A percentile compares a stretch with the other conserved stretches of the same genome.
Evolutionary conservation across 1,140 invertebrate genomes (phyloP).

Genomic region (Patella vulgata): DNA sequence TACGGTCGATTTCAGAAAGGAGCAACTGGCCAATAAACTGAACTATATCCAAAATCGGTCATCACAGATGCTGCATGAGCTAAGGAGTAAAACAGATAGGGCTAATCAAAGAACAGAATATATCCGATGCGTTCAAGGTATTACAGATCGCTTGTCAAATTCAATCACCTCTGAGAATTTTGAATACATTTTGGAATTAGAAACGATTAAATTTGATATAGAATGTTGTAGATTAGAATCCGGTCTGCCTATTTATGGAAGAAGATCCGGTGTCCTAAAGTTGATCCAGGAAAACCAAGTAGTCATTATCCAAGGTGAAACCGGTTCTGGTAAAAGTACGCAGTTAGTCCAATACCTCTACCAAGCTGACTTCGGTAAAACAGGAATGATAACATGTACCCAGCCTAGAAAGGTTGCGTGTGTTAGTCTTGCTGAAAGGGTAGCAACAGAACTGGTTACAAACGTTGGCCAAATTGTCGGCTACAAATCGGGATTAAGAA

Average conservation of each 20-base stretch:
- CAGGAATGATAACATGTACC: constrained; percentile 80
- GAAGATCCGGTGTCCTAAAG: constrained; percentile 46
- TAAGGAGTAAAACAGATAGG: too few species aligned
- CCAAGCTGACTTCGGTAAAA: constrained; percentile 66
- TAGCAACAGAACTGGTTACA: constrained; percentile 53
- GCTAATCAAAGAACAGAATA: too few species aligned
- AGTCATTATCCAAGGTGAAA: constrained; percentile 91
- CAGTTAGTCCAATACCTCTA: constrained; percentile 60
- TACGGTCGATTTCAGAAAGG: too few species aligned
- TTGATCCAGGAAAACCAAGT: constrained; percentile 49
- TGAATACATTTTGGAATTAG: constrained; percentile 14
- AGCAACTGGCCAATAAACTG: too few species aligned
- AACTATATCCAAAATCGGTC: too few species aligned
- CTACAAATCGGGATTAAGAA: constrained; percentile 76
- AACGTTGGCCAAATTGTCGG: constrained; percentile 56
- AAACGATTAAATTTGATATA: constrained; percentile 40
- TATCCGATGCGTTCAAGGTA: too few species aligned
- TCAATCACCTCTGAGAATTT: too few species aligned
- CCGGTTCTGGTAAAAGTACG: constrained; percentile 85
- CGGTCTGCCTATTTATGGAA: constrained; percentile 57
- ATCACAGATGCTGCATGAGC: too few species aligned
- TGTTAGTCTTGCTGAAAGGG: constrained; percentile 53
- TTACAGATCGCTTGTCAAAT: too few species aligned
- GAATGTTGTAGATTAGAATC: constrained; percentile 44
- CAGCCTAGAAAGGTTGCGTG: constrained; percentile 65